These are phyloP conservation scores for Mythimna impura DNA, from an alignment of 2,888 invertebrate genomes.

Conservation along the genomic window DNA sequence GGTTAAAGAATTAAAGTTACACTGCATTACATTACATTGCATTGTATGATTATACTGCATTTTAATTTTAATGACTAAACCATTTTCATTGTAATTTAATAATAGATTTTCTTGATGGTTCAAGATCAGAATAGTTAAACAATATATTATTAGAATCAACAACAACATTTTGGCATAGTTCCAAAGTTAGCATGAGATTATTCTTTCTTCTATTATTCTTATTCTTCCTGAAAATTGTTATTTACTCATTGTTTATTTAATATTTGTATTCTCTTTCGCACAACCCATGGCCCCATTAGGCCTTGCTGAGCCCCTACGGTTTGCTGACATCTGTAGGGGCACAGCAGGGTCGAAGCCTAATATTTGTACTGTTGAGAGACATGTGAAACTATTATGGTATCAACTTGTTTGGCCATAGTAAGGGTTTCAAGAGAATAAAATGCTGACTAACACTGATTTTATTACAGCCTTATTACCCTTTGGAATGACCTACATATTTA, in stretches of 20 bases:
- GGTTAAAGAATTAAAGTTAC: too few relatives aligned
- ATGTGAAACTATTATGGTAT: too few relatives aligned
- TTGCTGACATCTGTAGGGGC: too few relatives aligned
- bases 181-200: neutral
- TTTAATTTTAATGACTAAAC: neutral
- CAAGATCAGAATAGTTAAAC: neutral
- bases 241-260: neutral
- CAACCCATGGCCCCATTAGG: too few relatives aligned
- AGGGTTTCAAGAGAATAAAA: neutral
- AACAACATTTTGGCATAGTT: slow-evolving; percentile 8
- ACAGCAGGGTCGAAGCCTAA: too few relatives aligned
- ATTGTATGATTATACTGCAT: neutral
- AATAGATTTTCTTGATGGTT: neutral
- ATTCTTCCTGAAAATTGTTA: slow-evolving; percentile 4
- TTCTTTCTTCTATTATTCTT: too few relatives aligned
- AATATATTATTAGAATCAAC: neutral
- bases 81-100: neutral
- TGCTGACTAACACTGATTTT: neutral
- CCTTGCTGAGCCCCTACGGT: too few relatives aligned
- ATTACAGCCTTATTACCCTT: neutral
- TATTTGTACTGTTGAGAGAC: neutral
- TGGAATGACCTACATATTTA: neutral
- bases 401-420: too few relatives aligned
- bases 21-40: neutral
- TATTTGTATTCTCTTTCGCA: neutral